These are phyloP conservation scores for Oligia strigilis DNA, from an alignment of 2,888 invertebrate species.

Conservation along the genomic window DNA sequence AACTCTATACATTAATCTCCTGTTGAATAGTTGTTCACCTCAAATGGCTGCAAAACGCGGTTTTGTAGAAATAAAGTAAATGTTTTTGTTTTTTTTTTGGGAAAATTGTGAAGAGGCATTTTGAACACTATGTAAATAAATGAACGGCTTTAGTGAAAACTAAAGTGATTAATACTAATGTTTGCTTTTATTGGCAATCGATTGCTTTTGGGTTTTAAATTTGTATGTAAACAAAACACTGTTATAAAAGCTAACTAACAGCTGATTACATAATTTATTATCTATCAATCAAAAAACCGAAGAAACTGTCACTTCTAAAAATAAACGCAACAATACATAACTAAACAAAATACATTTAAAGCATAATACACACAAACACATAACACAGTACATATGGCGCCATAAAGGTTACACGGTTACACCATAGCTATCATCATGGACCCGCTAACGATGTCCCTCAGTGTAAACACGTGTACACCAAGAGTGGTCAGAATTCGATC, in stretches of 20 bases:
- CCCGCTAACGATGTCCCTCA: conserved; percentile 66
- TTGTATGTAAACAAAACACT: background rate
- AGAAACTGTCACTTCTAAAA: conserved; percentile 20
- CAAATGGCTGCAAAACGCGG: too few relatives aligned
- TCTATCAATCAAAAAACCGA: background rate
- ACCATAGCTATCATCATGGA: conserved; percentile 49
- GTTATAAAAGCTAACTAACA: background rate
- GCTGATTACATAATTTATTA: background rate
- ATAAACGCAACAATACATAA: conserved; percentile 6
- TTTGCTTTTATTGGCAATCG: background rate
- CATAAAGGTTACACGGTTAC: conserved; percentile 63
- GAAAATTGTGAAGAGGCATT: background rate
- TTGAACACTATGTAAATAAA: background rate
- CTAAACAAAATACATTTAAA: background rate
- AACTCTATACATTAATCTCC: too few relatives aligned
- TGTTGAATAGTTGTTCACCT: too few relatives aligned
- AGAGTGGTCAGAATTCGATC: conserved; percentile 75
- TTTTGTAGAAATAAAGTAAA: too few relatives aligned
- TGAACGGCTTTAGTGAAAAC: background rate
- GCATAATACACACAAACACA: conserved; percentile 30
- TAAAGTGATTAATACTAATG: too few relatives aligned
- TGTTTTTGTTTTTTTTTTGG: background rate
- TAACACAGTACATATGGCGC: conserved; percentile 40
- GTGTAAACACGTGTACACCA: conserved; percentile 68
- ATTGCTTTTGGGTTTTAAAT: background rate